A percentile compares a stretch with the other conserved stretches of the same genome.
These are phyloP conservation scores for Nephrotoma guestfalica DNA, from an alignment of 2,888 invertebrate genomes.

Conservation along the genomic window DNA sequence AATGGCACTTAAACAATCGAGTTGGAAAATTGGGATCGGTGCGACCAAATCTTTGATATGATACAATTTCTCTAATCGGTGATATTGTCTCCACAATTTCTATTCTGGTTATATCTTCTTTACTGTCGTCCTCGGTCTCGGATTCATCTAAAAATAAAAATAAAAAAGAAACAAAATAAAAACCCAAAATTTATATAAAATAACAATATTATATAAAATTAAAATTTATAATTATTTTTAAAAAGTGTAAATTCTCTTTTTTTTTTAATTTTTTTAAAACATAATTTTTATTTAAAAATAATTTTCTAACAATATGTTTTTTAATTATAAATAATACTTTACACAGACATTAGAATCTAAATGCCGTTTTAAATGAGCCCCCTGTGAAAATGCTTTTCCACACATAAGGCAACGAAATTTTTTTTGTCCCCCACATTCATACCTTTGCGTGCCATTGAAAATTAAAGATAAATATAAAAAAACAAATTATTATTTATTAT, in stretches of 20 bases:
- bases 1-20: slow-evolving; percentile 21
- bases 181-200: neutral
- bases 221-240: neutral
- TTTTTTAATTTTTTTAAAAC: slow-evolving; percentile 8
- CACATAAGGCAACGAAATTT: slow-evolving; percentile 52
- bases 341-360: slow-evolving; percentile 35
- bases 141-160: neutral
- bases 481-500: slow-evolving; percentile 10
- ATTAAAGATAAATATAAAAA: neutral
- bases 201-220: neutral
- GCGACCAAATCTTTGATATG: slow-evolving; percentile 23
- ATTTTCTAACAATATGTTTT: slow-evolving; percentile 24
- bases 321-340: slow-evolving; percentile 33
- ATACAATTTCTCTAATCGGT: slow-evolving; percentile 16
- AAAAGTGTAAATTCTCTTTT: slow-evolving; percentile 4
- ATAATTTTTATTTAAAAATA: slow-evolving; percentile 10
- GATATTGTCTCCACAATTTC: neutral
- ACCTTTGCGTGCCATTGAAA: slow-evolving; percentile 29
- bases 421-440: slow-evolving; percentile 55
- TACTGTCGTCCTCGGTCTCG: neutral
- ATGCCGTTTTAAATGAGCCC: slow-evolving; percentile 47
- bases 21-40: slow-evolving; percentile 16
- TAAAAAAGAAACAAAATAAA: neutral
- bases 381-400: slow-evolving; percentile 50
- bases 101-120: neutral